Percentiles rank a stretch among this genome's conserved stretches.
Conservation (phyloP, 2,888 invertebrate genomes). For the Sussaba pulchella region DNA sequence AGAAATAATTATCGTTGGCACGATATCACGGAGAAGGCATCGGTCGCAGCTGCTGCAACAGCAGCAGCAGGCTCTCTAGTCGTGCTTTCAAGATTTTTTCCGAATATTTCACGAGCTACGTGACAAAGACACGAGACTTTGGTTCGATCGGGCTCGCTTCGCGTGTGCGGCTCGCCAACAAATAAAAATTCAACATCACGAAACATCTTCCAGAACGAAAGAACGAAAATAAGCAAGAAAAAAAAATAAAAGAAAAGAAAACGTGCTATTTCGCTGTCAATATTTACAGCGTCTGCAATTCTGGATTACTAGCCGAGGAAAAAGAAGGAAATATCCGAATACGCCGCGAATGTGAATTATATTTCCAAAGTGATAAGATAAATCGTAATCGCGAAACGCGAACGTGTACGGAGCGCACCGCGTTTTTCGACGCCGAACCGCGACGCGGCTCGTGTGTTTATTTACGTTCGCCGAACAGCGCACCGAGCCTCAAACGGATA, state of each 20-base stretch:
- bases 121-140: constrained; percentile 60
- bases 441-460: no score
- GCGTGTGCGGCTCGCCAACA: constrained; percentile 9
- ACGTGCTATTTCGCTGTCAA: no score
- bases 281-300: no score
- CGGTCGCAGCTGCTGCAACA: not conserved
- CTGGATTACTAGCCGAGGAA: not conserved
- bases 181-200: not conserved
- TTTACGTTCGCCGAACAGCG: constrained; percentile 40
- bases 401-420: constrained; percentile 43
- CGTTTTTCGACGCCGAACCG: constrained; percentile 13
- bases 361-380: constrained; percentile 36
- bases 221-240: no score
- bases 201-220: no score
- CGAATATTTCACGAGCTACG: constrained; percentile 35
- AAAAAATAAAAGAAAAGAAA: no score
- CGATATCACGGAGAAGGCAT: not conserved
- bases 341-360: constrained; percentile 47
- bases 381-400: constrained; percentile 1
- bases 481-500: no score
- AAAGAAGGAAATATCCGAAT: constrained; percentile 4
- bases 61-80: constrained; percentile 23
- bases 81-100: constrained; percentile 33
- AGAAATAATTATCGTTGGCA: constrained; percentile 1
- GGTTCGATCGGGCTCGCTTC: constrained; percentile 64